Evolutionary conservation across 2,797 vertebrate genomes (phyloP).

Genomic region (Hemitrygon akajei): DNA sequence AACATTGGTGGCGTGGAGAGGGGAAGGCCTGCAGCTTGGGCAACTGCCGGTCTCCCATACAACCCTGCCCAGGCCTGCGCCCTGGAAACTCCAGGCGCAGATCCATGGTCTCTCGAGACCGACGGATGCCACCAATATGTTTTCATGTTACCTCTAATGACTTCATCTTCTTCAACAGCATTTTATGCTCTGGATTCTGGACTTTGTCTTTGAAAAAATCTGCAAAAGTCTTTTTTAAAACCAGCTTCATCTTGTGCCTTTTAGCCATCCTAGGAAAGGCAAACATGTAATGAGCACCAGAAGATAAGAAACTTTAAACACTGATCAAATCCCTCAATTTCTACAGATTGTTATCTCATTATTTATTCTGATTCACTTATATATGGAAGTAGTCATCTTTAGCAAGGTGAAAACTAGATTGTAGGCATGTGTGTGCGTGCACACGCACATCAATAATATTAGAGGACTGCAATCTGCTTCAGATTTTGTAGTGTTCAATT

Average conservation of each 20-base stretch:
- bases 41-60: too few relatives aligned
- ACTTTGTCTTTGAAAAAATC: constrained; percentile 88
- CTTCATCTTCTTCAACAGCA: constrained; percentile 86
- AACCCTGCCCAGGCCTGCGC: too few relatives aligned
- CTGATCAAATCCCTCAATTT: neutral
- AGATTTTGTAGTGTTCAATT: neutral
- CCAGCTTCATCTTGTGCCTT: constrained; percentile 84
- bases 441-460: neutral
- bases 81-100: too few relatives aligned
- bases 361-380: neutral
- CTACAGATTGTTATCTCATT: neutral
- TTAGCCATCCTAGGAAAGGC: constrained; percentile 77
- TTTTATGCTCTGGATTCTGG: constrained; percentile 76
- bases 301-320: neutral
- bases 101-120: too few relatives aligned
- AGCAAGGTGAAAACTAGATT: neutral
- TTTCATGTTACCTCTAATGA: constrained; percentile 68
- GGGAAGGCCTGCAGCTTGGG: too few relatives aligned
- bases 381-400: neutral
- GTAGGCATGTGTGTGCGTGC: neutral
- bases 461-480: too few relatives aligned
- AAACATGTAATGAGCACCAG: neutral
- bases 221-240: constrained; percentile 81
- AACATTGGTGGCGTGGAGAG: too few relatives aligned
- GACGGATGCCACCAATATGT: too few relatives aligned